Evolutionary conservation across 2,888 invertebrate species (phyloP).

Genomic region (Parelbella ahira): DNA sequence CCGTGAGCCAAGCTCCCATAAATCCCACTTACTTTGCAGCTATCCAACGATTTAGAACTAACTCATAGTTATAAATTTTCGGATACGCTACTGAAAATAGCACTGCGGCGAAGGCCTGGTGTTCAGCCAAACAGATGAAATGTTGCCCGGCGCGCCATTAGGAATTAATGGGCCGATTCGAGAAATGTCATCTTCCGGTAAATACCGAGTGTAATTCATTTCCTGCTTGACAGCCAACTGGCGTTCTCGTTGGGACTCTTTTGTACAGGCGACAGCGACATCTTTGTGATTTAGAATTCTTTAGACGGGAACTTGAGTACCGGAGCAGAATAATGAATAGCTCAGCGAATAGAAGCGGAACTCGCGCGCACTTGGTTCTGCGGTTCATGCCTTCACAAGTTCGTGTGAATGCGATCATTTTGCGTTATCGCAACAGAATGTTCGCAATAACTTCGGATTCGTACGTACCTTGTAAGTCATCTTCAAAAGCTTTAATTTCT

Average conservation of each 20-base stretch:
- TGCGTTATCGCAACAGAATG: too few relatives aligned
- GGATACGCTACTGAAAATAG: conserved; percentile 71
- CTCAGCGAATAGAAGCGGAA: too few relatives aligned
- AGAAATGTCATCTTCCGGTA: conserved; percentile 77
- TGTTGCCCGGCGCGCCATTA: conserved; percentile 73
- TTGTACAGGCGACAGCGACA: conserved; percentile 4
- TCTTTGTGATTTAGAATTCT: conserved; percentile 3
- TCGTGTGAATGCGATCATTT: too few relatives aligned
- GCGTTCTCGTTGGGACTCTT: conserved; percentile 15
- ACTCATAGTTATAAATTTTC: conserved; percentile 73
- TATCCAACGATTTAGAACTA: conserved; percentile 75
- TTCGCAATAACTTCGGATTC: too few relatives aligned
- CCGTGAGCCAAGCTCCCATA: conserved; percentile 57
- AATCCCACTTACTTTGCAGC: conserved; percentile 68
- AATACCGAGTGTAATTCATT: conserved; percentile 68
- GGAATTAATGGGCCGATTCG: conserved; percentile 77
- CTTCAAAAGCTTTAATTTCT: too few relatives aligned
- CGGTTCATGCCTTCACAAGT: too few relatives aligned
- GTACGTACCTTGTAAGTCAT: too few relatives aligned
- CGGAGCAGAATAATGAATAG: too few relatives aligned
- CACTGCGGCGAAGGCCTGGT: conserved; percentile 64
- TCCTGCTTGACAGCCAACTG: conserved; percentile 38
- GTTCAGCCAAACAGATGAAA: conserved; percentile 77
- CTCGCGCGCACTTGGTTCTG: too few relatives aligned
- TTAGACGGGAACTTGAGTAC: not conserved